phyloP scores from a whole-genome alignment of 2,888 invertebrate species.

The Pollenia angustigena region DNA sequence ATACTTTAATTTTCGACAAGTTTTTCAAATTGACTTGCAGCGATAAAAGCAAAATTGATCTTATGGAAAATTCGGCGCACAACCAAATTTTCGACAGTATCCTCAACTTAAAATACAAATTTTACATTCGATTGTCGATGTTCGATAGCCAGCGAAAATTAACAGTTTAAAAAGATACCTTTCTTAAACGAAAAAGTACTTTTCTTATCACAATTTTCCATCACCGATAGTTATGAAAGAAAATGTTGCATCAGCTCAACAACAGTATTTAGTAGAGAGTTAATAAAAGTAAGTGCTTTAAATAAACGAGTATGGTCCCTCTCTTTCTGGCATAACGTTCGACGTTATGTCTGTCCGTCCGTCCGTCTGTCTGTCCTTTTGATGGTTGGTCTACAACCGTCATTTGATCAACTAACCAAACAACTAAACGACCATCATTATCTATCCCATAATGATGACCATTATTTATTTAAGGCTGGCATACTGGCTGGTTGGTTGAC shows the following conservation, averaged over 20 bases:
- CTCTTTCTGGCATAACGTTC: background rate
- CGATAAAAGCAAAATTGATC: too few relatives aligned
- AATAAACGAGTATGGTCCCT: too few relatives aligned
- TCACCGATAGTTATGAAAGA: background rate
- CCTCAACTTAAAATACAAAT: too few relatives aligned
- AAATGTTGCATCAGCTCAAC: conserved; percentile 8
- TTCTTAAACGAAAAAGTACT: conserved; percentile 3
- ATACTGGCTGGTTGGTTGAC: conserved; percentile 30
- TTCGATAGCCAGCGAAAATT: too few relatives aligned
- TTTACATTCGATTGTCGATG: too few relatives aligned
- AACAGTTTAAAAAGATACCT: background rate
- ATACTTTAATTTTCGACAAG: too few relatives aligned
- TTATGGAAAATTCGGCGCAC: too few relatives aligned
- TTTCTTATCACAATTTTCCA: background rate
- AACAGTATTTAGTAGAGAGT: conserved; percentile 38
- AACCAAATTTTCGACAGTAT: too few relatives aligned
- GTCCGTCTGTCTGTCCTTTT: background rate
- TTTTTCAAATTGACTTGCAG: too few relatives aligned
- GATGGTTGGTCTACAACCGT: conserved; percentile 6
- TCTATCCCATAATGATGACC: conserved; percentile 63
- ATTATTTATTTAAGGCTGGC: conserved; percentile 69
- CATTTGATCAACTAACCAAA: conserved; percentile 41
- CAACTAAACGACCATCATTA: conserved; percentile 49
- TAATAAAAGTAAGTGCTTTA: conserved; percentile 42
- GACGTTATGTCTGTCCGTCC: background rate